Conservation (phyloP, 2,888 invertebrate species). For the Erebia palarica region DNA sequence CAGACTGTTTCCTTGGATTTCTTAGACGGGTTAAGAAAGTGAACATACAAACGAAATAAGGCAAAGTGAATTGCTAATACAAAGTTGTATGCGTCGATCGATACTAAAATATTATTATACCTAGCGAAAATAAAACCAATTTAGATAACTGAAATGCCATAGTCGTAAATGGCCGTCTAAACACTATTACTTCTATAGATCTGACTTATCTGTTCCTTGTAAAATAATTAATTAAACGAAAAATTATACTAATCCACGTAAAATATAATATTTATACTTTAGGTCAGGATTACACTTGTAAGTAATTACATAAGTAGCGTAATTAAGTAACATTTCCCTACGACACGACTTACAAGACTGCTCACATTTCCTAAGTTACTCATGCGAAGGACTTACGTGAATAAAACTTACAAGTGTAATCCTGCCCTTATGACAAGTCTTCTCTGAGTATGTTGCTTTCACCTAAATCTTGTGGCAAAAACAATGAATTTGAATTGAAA, state of each 20-base stretch:
- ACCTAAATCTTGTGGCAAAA: slow-evolving; percentile 15
- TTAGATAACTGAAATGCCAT: slow-evolving; percentile 2
- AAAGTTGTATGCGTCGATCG: slow-evolving; percentile 1
- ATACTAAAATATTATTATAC: slow-evolving; percentile 10
- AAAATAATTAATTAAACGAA: slow-evolving; percentile 13
- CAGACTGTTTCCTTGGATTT: slow-evolving; percentile 16
- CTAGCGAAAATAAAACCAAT: slow-evolving; percentile 12
- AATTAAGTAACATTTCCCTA: no score
- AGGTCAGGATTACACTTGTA: no score
- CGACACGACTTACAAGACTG: no score
- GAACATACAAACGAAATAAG: not conserved
- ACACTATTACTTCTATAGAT: slow-evolving; percentile 17
- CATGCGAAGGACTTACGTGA: no score
- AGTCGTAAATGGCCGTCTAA: slow-evolving; percentile 7
- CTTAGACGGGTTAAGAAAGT: not conserved
- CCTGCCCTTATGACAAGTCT: slow-evolving; percentile 4
- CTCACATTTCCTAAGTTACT: no score
- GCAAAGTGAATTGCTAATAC: not conserved
- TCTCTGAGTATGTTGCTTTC: slow-evolving; percentile 18
- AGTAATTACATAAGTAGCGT: no score
- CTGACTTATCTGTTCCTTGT: slow-evolving; percentile 2
- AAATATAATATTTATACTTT: slow-evolving; percentile 8
- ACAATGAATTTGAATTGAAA: slow-evolving; percentile 14
- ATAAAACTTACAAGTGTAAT: no score
- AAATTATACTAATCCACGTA: slow-evolving; percentile 25